Conservation (phyloP, 2,797 vertebrate genomes). For the Neosalanx taihuensis region DNA sequence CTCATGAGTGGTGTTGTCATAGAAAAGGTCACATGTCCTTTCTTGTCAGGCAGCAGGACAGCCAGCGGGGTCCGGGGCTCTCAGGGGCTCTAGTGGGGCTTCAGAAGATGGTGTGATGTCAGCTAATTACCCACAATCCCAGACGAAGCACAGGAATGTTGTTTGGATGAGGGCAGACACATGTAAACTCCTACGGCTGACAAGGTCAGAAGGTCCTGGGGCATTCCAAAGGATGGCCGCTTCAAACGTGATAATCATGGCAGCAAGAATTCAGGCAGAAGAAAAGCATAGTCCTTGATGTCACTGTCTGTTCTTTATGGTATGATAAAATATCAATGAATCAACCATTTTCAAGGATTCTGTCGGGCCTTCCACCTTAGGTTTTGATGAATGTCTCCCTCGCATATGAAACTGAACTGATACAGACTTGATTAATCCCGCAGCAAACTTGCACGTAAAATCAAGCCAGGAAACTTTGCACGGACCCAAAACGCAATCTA, state of each 20-base stretch:
- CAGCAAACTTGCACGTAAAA: background rate
- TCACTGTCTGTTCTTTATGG: background rate
- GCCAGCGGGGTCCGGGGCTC: background rate
- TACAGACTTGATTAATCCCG: background rate
- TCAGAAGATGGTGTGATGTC: slow-evolving; percentile 44
- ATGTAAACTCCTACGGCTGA: slow-evolving; percentile 5
- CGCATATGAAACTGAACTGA: background rate
- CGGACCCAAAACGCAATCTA: background rate
- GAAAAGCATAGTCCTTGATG: background rate
- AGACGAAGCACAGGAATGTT: slow-evolving; percentile 21
- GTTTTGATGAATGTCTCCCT: background rate
- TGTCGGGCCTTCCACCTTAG: background rate
- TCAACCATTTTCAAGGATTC: slow-evolving; percentile 5
- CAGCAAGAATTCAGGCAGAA: background rate
- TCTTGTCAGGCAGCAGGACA: background rate
- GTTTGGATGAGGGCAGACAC: slow-evolving; percentile 29
- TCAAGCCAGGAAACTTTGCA: background rate
- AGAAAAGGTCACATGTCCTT: slow-evolving; percentile 1
- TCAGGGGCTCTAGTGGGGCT: background rate
- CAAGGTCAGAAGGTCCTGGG: background rate
- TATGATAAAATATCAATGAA: slow-evolving; percentile 1
- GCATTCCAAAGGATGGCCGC: background rate
- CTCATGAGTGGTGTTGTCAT: background rate
- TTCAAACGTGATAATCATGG: background rate
- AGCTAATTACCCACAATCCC: slow-evolving; percentile 32